phyloP scores from a whole-genome alignment of 2,797 vertebrate genomes.

The Sarcophilus harrisii region DNA sequence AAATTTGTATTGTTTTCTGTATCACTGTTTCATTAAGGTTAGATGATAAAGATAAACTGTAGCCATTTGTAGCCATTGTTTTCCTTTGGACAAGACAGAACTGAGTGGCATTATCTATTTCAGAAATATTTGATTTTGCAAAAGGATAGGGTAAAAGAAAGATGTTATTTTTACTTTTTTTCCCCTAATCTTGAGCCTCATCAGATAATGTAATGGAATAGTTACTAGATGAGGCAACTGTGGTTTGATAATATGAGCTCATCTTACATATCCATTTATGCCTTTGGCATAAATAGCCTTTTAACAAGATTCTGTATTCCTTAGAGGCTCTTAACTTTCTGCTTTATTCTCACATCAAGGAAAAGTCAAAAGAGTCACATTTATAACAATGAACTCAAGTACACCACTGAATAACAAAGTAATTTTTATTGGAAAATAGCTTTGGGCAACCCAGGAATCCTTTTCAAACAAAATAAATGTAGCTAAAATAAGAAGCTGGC shows the following conservation, averaged over 20 bases:
- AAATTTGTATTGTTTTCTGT: not conserved
- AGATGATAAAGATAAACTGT: not conserved
- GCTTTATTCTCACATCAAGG: constrained; percentile 5
- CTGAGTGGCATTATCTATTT: not conserved
- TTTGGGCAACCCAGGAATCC: not conserved
- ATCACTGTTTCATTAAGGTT: constrained; percentile 6
- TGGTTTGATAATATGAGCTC: not conserved
- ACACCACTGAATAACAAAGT: not conserved
- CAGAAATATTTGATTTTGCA: not conserved
- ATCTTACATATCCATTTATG: not conserved
- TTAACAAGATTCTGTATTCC: constrained; percentile 29
- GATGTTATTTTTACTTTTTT: constrained; percentile 6
- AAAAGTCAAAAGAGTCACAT: constrained; percentile 9
- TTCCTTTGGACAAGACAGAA: not conserved
- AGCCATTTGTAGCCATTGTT: not conserved
- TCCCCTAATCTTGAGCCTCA: not conserved
- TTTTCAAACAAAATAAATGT: not conserved
- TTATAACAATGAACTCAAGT: not conserved
- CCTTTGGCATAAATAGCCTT: not conserved
- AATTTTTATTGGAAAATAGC: not conserved
- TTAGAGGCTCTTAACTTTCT: constrained; percentile 3
- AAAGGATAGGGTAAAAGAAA: constrained; percentile 38
- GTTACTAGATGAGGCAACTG: not conserved
- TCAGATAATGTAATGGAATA: not conserved
- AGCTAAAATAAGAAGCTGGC: not conserved